Percentiles rank a stretch among this genome's conserved stretches.
These are phyloP conservation scores for honey bee (Apis mellifera) DNA, from an alignment of 1,140 invertebrate species.

Conservation along the genomic window DNA sequence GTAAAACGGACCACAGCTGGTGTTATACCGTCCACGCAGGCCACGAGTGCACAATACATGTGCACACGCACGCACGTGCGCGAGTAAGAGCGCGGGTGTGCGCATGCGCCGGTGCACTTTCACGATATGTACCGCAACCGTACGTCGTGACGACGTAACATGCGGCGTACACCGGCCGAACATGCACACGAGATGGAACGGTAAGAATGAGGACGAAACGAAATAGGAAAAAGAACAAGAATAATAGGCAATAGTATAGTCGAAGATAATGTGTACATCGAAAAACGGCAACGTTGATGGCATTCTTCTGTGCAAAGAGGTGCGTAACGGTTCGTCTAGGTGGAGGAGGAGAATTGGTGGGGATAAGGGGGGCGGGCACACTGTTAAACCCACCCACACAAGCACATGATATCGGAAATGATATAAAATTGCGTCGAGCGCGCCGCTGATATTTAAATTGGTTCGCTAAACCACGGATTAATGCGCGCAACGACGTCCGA, in stretches of 20 bases:
- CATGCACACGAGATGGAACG: constrained; percentile 33
- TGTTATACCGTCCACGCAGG: constrained; percentile 18
- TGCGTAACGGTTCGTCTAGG: constrained; percentile 64
- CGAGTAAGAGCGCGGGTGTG: constrained; percentile 18
- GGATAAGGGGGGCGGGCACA: constrained; percentile 55
- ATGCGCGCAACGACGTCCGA: constrained; percentile 74
- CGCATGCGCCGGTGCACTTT: constrained; percentile 49
- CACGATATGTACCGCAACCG: constrained; percentile 59
- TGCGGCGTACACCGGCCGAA: constrained; percentile 22
- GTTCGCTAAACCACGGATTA: constrained; percentile 82
- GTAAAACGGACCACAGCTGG: constrained; percentile 41
- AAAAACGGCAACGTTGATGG: constrained; percentile 15
- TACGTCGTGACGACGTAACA: constrained; percentile 61
- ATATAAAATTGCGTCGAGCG: constrained; percentile 81
- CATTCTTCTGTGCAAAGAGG: constrained; percentile 50
- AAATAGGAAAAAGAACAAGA: not conserved
- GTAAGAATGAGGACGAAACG: constrained; percentile 4
- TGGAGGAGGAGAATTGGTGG: constrained; percentile 37
- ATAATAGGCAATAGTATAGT: not conserved
- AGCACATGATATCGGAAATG: constrained; percentile 79
- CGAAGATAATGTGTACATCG: constrained; percentile 23
- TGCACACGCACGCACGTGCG: constrained; percentile 51
- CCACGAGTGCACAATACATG: not conserved
- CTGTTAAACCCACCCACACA: constrained; percentile 79
- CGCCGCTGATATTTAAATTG: constrained; percentile 82